Evolutionary conservation across 1,140 invertebrate species (phyloP).

Genomic region (Muscidifurax raptorellus): DNA sequence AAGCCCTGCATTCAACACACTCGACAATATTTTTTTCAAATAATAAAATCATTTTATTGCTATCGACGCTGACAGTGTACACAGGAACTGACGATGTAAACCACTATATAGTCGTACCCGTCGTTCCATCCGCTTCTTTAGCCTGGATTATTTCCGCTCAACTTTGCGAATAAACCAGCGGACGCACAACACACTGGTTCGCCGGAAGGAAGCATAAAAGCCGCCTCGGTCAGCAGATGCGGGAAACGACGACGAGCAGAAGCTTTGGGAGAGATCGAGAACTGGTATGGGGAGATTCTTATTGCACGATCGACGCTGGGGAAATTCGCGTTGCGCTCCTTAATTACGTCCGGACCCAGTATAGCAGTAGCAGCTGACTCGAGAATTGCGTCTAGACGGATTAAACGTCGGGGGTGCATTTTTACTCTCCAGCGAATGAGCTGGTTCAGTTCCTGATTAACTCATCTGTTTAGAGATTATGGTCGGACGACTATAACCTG

Average conservation of each 20-base stretch:
- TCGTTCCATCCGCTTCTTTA: not conserved
- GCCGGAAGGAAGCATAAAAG: constrained; percentile 43
- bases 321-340: not conserved
- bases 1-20: no score
- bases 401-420: not conserved
- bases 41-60: no score
- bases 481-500: not conserved
- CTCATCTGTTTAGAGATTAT: not conserved
- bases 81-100: constrained; percentile 32
- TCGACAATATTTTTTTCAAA: not conserved
- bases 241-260: not conserved
- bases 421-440: not conserved
- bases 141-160: constrained; percentile 45
- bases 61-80: no score
- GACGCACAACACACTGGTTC: not conserved
- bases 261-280: not conserved
- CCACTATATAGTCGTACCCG: not conserved
- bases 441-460: not conserved
- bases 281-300: not conserved
- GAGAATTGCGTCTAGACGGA: not conserved
- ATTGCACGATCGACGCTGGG: not conserved
- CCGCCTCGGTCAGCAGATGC: constrained; percentile 45
- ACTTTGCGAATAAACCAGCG: constrained; percentile 49
- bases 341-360: constrained; percentile 18
- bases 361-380: not conserved